phyloP scores from a whole-genome alignment of 2,888 invertebrate species.

The Macaria liturata region DNA sequence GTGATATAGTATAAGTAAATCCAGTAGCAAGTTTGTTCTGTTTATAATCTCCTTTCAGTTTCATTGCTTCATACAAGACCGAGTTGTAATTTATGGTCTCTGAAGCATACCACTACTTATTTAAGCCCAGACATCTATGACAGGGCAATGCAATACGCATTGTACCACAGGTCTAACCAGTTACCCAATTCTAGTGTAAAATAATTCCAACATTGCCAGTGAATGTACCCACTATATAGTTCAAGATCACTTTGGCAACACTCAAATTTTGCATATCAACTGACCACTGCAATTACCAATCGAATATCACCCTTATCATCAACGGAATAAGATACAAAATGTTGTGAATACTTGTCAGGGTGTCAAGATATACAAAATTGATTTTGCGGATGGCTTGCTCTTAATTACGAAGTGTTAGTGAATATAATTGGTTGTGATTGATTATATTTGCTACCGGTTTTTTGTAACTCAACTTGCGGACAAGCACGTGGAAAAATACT shows the following conservation, averaged over 20 bases:
- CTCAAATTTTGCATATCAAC: conserved; percentile 53
- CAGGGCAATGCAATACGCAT: conserved; percentile 8
- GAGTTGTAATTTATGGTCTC: no score
- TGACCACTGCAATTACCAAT: conserved; percentile 9
- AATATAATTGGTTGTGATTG: conserved; percentile 35
- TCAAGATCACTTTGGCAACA: conserved; percentile 64
- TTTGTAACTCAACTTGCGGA: conserved; percentile 7
- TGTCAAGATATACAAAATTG: conserved; percentile 29
- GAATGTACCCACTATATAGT: conserved; percentile 55
- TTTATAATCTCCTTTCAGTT: no score
- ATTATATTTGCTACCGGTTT: conserved; percentile 30
- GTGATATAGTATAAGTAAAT: no score
- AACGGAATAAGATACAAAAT: background rate
- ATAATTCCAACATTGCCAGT: conserved; percentile 58
- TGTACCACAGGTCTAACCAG: conserved; percentile 30
- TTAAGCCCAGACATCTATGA: conserved; percentile 17
- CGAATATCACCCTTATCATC: conserved; percentile 5
- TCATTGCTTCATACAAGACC: background rate
- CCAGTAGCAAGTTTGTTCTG: no score
- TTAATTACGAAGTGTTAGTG: conserved; percentile 33
- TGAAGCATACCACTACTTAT: background rate
- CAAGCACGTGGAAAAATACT: conserved; percentile 7
- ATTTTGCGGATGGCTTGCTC: conserved; percentile 32
- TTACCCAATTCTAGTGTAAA: conserved; percentile 53
- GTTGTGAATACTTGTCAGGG: background rate